A percentile compares a stretch with the other conserved stretches of the same genome.
Evolutionary conservation across 64 coral and sea anemone species (phyloP).

Genomic region (Pachyseris speciosa): DNA sequence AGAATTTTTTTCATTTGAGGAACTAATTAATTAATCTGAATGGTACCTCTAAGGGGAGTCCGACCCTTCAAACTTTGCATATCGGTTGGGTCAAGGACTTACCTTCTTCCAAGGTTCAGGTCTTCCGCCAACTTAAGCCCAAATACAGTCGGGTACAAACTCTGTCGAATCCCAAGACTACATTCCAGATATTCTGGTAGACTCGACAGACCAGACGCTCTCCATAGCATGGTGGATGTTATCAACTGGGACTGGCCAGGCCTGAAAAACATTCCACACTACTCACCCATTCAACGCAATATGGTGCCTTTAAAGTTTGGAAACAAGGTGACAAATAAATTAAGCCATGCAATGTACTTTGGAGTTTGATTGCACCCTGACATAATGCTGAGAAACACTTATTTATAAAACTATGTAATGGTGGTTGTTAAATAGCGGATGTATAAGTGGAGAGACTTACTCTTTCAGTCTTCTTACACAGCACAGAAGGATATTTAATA

Average conservation of each 20-base stretch:
- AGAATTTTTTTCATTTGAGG: no score
- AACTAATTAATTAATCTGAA: no score
- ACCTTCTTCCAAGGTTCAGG: constrained; percentile 53
- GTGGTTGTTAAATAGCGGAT: not conserved
- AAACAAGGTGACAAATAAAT: no score
- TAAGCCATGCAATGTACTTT: no score
- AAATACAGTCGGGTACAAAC: constrained; percentile 39
- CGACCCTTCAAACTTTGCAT: no score
- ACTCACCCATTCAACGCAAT: no score
- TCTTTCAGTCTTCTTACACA: constrained; percentile 55
- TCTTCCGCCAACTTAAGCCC: constrained; percentile 57
- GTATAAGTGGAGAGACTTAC: constrained; percentile 26
- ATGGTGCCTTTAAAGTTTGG: no score
- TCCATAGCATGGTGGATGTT: constrained; percentile 57
- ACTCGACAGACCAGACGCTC: constrained; percentile 1
- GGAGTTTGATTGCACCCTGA: no score
- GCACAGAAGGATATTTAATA: constrained; percentile 61
- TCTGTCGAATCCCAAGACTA: constrained; percentile 19
- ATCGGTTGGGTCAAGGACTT: not conserved
- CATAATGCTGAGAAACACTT: no score
- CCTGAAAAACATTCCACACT: not conserved
- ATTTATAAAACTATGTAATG: no score
- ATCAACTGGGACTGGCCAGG: constrained; percentile 57
- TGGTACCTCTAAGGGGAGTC: not conserved
- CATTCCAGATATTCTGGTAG: constrained; percentile 35